Base-by-base conservation (phyloP, 2,888 invertebrate genomes). In the Acanthococcus lagerstroemiae region DNA sequence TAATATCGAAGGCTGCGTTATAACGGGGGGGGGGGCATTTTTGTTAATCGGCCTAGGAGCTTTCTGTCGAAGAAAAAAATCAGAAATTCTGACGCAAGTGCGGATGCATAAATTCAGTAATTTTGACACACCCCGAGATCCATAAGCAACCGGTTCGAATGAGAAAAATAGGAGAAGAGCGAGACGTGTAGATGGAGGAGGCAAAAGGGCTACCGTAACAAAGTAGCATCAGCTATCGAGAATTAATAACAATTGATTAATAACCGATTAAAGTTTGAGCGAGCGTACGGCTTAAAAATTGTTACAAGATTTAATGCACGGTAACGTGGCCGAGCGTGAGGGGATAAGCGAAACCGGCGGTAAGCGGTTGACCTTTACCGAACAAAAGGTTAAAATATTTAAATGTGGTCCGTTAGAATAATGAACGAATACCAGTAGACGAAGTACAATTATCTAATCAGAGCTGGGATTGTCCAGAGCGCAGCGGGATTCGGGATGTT, bases 371-470 rank as follows among this genome's bases (percentile, higher is more conserved):
- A 63, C 63, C 63, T 63, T 63, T 63, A 30, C 54, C 54, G 54
- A 63, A 63, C 63, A 63, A 63, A 63, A 63, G 63, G 63, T 63
- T 63, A 63, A 63, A 52, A 63, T 63, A 63, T 63, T 63, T 63
- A 63, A 63, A 63, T 54, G 54, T 37, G 54, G 63, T 50, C 63
- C 63, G 63, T 63, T 63, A 61, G 6, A 37, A 48, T 22, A 26
- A 12, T 17, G 60, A 17, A 52, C 30, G 56, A 56, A 48, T 25
- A 66, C 66, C 66, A 46, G 66, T 66, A 66, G 66, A 66, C 66
- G 55, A 48, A 56, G 56, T 57, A 57, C 66, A 66, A 66, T 66
- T 66, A 66, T 66, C 66, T 66, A 66, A 66, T 66, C 66, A 66
- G 66, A 66, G 56, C 66, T 66, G 57, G 56, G 66, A 66, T 66